A percentile compares a stretch with the other conserved stretches of the same genome.
These are phyloP conservation scores for Gorsachius magnificus DNA, from an alignment of 2,797 vertebrate genomes.

Conservation along the genomic window DNA sequence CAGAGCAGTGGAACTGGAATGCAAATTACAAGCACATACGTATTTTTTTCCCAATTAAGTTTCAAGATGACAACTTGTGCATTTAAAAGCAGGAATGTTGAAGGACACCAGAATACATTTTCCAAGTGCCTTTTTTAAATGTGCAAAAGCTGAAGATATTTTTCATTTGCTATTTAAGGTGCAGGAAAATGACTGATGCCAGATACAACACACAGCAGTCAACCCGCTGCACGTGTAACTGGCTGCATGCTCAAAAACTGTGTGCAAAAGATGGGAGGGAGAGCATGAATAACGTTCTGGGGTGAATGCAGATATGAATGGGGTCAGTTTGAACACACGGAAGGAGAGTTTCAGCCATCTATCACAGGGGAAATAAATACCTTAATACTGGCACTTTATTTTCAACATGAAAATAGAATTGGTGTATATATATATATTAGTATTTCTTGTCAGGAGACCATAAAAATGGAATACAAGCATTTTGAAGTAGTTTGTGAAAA, in stretches of 20 bases:
- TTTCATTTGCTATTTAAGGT: neutral
- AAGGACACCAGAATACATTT: neutral
- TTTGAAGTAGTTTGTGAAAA: neutral
- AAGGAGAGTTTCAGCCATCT: slow-evolving; percentile 18
- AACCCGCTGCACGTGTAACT: neutral
- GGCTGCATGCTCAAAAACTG: neutral
- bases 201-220: neutral
- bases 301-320: neutral
- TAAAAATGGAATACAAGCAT: neutral
- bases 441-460: neutral
- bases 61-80: neutral
- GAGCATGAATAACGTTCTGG: neutral
- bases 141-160: neutral
- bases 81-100: neutral
- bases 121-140: neutral
- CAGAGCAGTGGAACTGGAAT: slow-evolving; percentile 19
- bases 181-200: neutral
- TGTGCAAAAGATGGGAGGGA: neutral
- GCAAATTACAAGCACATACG: neutral
- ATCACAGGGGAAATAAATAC: neutral
- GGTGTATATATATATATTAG: neutral
- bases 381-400: neutral
- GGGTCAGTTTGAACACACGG: neutral
- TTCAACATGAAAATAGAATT: neutral
- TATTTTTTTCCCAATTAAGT: neutral